Evolutionary conservation across 2,888 invertebrate genomes (phyloP), one percentile per base, ranked within the genome.

Genomic region (Disparrhopalites patrizii): DNA sequence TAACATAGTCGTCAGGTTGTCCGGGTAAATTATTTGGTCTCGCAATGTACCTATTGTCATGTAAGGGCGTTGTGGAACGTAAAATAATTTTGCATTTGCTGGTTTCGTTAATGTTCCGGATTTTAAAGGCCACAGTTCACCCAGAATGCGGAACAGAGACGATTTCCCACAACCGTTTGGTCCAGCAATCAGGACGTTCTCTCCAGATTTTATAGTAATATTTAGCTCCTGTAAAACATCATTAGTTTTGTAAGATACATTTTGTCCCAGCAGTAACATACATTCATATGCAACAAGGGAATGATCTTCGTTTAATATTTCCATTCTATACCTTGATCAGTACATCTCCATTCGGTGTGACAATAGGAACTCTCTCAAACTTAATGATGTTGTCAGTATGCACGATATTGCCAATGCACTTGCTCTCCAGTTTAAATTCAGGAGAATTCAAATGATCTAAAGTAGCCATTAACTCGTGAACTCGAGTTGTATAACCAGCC

Each of bases 111-210:
- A 82, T 4, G 87, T 86, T 2, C 96, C 97, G 27, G 93, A 93
- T 84, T 95, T 97, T 65, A 94, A 83, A 0, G 98, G 98, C 99
- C 99, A 99, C 65, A 99, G 81, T 83, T 95, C 97, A 51, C 98
- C 98, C 15, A 99, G 84, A 77, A 96, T 90, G 65, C 98, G 85
- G 84, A 99, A 99, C 76, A 99, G 83, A 0, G 96, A 97, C 62
- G 94, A 94, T 80, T 99, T 99, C 55, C 98, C 98, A 79, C 97
- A 95, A 1, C 99, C 98, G 79, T 99, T 99, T 2, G 98, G 98
- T 0, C 98, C 98, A 79, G 96, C 97, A 0, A 98, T 94, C n/a
- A 98, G 80, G 0, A 98, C 95, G 82, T 98, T 98, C 82, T 91
- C 91, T 43, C 97, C 97, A 0, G 95, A 94, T 74, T 87, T 87